phyloP scores from a whole-genome alignment of 2,888 invertebrate species.

The Kryphioiulus occultus region DNA sequence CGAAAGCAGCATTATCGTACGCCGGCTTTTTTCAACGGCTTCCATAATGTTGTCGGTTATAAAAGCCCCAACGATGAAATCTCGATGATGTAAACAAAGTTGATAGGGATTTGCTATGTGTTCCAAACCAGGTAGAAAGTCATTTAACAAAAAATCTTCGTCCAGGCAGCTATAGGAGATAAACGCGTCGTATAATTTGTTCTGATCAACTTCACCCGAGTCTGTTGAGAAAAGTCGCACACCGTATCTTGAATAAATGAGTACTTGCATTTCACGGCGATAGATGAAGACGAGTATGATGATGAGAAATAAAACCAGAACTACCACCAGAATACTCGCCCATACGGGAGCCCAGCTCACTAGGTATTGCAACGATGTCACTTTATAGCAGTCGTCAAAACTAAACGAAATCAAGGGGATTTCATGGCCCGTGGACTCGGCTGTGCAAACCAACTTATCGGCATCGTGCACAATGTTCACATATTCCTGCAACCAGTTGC shows the following conservation, averaged over 20 bases:
- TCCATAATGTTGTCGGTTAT: conserved; percentile 58
- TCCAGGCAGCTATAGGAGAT: conserved; percentile 57
- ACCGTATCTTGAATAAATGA: conserved; percentile 45
- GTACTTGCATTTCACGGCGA: conserved; percentile 52
- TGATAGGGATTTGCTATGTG: conserved; percentile 51
- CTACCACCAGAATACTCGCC: background rate
- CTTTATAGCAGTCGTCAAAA: conserved; percentile 28
- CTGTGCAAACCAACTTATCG: background rate
- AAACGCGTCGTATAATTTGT: conserved; percentile 58
- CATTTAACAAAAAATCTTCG: conserved; percentile 55
- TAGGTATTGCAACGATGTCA: background rate
- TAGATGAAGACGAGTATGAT: conserved; percentile 51
- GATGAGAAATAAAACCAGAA: conserved; percentile 52
- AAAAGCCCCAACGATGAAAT: conserved; percentile 57
- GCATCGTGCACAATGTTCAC: conserved; percentile 71
- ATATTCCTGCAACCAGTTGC: conserved; percentile 77
- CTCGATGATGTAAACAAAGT: conserved; percentile 58
- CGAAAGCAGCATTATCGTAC: conserved; percentile 57
- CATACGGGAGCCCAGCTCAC: background rate
- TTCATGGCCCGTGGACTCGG: background rate
- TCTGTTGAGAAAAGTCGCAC: conserved; percentile 51
- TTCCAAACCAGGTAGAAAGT: conserved; percentile 56
- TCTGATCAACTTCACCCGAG: background rate
- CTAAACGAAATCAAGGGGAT: background rate
- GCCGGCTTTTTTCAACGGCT: conserved; percentile 57